Percentiles rank a stretch among this genome's conserved stretches.
phyloP scores from a whole-genome alignment of 2,888 invertebrate species.

The Mystacides longicornis region DNA sequence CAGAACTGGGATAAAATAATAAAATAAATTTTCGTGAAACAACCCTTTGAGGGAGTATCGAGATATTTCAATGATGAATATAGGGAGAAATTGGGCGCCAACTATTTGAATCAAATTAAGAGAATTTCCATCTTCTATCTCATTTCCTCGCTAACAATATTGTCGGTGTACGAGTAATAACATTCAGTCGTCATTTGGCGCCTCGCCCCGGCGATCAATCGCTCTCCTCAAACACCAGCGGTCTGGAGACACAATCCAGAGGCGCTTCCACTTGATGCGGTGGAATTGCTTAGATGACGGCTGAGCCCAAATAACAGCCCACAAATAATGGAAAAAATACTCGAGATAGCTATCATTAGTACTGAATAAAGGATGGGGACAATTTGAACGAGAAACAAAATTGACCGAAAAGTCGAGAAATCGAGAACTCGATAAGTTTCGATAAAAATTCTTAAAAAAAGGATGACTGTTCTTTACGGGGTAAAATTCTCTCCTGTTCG shows the following conservation, averaged over 20 bases:
- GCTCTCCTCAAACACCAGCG: too few species aligned
- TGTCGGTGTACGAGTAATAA: neutral
- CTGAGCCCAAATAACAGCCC: neutral
- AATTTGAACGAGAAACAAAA: too few species aligned
- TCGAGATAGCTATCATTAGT: too few species aligned
- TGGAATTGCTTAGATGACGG: neutral
- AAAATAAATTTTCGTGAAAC: neutral
- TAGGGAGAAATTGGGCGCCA: neutral
- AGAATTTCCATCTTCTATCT: neutral
- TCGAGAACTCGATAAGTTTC: too few species aligned
- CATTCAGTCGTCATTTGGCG: neutral
- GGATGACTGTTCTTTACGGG: too few species aligned
- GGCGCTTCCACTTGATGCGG: neutral
- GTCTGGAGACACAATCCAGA: neutral
- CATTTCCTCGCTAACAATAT: neutral
- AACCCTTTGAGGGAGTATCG: neutral
- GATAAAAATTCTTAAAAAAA: too few species aligned
- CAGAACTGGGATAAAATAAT: neutral
- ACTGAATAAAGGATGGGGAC: too few species aligned
- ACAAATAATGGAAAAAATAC: neutral
- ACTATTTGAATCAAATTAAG: conserved; percentile 1
- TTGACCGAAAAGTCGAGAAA: too few species aligned
- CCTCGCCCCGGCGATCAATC: neutral
- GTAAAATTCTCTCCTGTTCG: too few species aligned
- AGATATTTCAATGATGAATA: neutral